phyloP scores from a whole-genome alignment of 2,797 vertebrate species.

The Sus cebifrons region DNA sequence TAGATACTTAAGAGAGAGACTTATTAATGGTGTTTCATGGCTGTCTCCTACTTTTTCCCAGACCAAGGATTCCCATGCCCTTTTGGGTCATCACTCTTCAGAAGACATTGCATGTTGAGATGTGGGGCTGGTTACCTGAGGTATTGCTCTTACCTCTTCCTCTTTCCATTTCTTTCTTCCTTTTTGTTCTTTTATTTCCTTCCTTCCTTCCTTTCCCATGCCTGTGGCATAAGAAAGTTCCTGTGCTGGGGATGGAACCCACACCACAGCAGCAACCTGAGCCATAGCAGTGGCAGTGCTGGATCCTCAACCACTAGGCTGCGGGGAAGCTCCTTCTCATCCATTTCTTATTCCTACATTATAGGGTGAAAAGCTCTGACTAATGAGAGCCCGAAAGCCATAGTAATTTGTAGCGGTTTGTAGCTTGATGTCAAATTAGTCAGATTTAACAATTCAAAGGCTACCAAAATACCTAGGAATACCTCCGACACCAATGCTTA shows the following conservation, averaged over 20 bases:
- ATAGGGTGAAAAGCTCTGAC: neutral
- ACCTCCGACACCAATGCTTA: neutral
- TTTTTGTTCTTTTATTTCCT: no score
- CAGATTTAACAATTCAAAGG: neutral
- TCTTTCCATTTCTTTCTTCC: neutral
- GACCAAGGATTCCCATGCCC: neutral
- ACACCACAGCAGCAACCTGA: no score
- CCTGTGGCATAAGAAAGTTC: no score
- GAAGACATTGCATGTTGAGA: neutral
- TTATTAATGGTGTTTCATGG: neutral
- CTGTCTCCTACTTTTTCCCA: neutral
- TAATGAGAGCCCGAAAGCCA: neutral
- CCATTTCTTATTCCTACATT: neutral
- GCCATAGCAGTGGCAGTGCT: no score
- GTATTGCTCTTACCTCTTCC: neutral
- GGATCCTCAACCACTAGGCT: no score
- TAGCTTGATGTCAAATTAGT: neutral
- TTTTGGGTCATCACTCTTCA: neutral
- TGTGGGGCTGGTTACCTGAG: neutral
- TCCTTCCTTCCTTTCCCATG: no score
- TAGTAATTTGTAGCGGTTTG: neutral
- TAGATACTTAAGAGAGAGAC: neutral
- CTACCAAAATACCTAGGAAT: neutral
- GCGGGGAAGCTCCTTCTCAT: no score
- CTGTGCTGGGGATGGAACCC: no score